Percentiles rank a stretch among this genome's conserved stretches.
These are phyloP conservation scores for Lerema accius DNA, from an alignment of 1,140 invertebrate species.

Conservation along the genomic window DNA sequence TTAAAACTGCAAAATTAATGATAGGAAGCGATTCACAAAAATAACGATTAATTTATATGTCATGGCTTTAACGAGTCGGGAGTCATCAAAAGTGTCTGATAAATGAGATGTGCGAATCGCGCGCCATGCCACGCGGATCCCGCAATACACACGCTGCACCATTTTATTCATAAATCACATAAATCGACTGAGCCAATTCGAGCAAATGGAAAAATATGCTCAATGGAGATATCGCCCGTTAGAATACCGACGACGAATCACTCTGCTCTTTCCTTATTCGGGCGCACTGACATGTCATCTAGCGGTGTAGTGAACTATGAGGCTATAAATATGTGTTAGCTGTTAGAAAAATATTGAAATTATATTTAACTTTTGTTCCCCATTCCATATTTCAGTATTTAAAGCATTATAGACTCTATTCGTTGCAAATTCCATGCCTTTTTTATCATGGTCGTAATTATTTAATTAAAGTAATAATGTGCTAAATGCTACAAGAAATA, in stretches of 20 bases:
- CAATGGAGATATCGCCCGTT: slow-evolving; percentile 56
- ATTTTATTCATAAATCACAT: slow-evolving; percentile 61
- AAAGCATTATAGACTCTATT: too few relatives aligned
- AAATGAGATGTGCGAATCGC: slow-evolving; percentile 18
- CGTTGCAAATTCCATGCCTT: too few relatives aligned
- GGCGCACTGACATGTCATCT: slow-evolving; percentile 6
- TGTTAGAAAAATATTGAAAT: too few relatives aligned
- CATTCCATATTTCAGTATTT: too few relatives aligned
- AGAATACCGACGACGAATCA: slow-evolving; percentile 25
- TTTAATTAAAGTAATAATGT: too few relatives aligned
- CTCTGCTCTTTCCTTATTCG: slow-evolving; percentile 27
- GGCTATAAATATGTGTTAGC: too few relatives aligned
- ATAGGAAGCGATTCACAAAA: slow-evolving; percentile 8
- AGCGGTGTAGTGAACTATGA: background rate
- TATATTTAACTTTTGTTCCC: too few relatives aligned
- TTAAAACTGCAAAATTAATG: slow-evolving; percentile 12
- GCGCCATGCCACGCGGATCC: slow-evolving; percentile 1
- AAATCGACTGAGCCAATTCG: slow-evolving; percentile 43
- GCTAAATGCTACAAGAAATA: too few relatives aligned
- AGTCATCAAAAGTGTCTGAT: slow-evolving; percentile 22
- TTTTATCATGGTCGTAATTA: too few relatives aligned
- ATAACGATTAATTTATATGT: slow-evolving; percentile 21
- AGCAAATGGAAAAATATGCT: slow-evolving; percentile 65
- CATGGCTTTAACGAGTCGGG: slow-evolving; percentile 16
- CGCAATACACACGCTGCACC: slow-evolving; percentile 21